Base-by-base conservation (phyloP, 2,888 invertebrate species). In the Philopedon plagiatum region DNA sequence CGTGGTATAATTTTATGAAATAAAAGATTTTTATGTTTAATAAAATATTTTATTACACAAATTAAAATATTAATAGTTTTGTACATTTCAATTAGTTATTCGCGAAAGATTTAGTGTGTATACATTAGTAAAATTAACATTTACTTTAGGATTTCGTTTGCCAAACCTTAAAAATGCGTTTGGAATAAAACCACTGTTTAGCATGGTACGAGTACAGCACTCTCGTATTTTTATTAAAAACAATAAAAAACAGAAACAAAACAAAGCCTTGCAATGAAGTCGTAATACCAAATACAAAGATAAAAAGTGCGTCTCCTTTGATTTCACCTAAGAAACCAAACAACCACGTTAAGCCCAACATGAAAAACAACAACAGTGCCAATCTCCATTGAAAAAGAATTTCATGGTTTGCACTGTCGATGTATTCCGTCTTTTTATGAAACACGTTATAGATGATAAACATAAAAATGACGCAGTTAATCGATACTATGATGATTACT, bases 311-410 rank as follows among this genome's bases (percentile, higher is more conserved):
- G 32, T 78, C 77, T 1, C 76, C 76, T n/a, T 79, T 75, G 26
- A 84, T 74, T 13, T 88, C 86, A 15, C 87, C 85, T 0, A 88
- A 83, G 0, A 90, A 78, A 19, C 90, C 90, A 77, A 90, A 90
- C 2, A 88, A 72, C 90, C 90, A 90, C 5, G 90, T 90, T 21
- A 90, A 80, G 3, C 90, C 90, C 64, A 90, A 87, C 66, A 90
- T 84, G 73, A 89, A 90, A 63, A 90, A 90, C n/a, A 91, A 82
- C 39, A 90, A 79, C 68, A 89, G 86, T 58, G 89, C 88, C 44
- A 90, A 86, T 15, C 89, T 86, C 63, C 90, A 87, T 79, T 90
- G 90, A 18, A 90, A 86, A 0, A 89, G 1, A 15, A 77, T 76
- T 15, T 80, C 80, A 34, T 79, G 71, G 44, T 77, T 80, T 0